Evolutionary conservation across 2,113 vertebrate species (phyloP).

Genomic region (Otolemur garnettii): DNA sequence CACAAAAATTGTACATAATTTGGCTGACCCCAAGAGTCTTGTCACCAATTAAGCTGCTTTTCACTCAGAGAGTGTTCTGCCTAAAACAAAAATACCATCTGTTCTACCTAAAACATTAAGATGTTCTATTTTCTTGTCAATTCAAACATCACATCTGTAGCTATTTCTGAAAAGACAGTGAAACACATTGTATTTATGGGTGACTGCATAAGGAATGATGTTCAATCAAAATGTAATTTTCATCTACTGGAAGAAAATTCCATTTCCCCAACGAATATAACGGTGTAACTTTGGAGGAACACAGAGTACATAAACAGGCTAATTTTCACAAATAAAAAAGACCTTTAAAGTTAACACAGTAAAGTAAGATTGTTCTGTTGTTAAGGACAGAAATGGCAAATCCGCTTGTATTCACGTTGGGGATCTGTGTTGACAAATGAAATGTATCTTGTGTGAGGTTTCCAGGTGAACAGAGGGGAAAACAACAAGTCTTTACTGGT

Average conservation of each 20-base stretch:
- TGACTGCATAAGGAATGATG: constrained; percentile 82
- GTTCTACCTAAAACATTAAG: constrained; percentile 81
- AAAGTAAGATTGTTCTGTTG: constrained; percentile 61
- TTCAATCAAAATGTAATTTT: constrained; percentile 81
- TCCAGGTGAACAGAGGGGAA: constrained; percentile 30
- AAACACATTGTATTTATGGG: constrained; percentile 81
- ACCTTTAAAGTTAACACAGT: constrained; percentile 67
- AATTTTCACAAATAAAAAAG: constrained; percentile 73
- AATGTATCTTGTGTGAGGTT: constrained; percentile 42
- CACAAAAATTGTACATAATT: constrained; percentile 34
- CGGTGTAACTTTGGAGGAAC: constrained; percentile 54
- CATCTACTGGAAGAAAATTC: constrained; percentile 74
- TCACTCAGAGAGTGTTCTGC: constrained; percentile 54
- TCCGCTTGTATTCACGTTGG: background rate
- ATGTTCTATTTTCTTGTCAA: constrained; percentile 78
- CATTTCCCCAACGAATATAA: constrained; percentile 73
- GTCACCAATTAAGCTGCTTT: constrained; percentile 70
- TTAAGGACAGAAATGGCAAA: constrained; percentile 58
- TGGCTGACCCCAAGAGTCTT: constrained; percentile 65
- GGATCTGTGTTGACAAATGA: background rate
- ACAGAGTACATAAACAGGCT: constrained; percentile 61
- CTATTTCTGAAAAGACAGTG: constrained; percentile 76
- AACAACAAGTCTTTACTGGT: constrained; percentile 33
- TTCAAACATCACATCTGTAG: constrained; percentile 81
- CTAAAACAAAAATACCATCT: constrained; percentile 81